A percentile compares a stretch with the other conserved stretches of the same genome.
These are phyloP conservation scores for Diglossa cyanea DNA, from an alignment of 2,797 vertebrate species.

Conservation along the genomic window DNA sequence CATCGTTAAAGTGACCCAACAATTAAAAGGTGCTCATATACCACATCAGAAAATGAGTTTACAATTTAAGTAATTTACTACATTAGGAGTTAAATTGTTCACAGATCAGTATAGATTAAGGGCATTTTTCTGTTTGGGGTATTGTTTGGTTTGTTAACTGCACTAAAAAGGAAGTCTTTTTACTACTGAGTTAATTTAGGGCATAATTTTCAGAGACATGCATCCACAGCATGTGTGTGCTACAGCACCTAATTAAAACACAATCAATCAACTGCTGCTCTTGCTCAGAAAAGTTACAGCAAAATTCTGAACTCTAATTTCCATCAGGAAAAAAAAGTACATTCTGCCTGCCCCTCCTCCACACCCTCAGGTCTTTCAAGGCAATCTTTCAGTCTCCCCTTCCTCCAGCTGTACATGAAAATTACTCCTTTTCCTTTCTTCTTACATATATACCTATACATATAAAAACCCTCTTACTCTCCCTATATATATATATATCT, in stretches of 20 bases:
- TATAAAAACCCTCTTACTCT: neutral
- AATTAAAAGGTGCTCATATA: neutral
- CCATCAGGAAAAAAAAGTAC: neutral
- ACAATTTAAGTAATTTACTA: neutral
- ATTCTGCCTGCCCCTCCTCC: neutral
- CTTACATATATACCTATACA: neutral
- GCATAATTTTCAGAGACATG: neutral
- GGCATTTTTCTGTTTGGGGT: neutral
- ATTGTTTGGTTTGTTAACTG: slow-evolving; percentile 14
- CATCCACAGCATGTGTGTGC: neutral
- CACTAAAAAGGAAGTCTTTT: neutral
- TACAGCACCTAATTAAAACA: neutral
- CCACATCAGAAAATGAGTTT: neutral
- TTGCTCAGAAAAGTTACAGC: neutral
- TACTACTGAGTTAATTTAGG: neutral
- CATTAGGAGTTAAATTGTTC: neutral
- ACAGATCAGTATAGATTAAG: neutral
- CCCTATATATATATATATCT: neutral
- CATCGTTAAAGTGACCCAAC: neutral
- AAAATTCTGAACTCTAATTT: neutral
- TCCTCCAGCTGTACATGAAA: neutral
- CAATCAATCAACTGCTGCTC: slow-evolving; percentile 12
- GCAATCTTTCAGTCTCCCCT: neutral
- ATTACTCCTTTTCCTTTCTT: neutral
- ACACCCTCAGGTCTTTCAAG: neutral